Evolutionary conservation across 2,797 vertebrate genomes (phyloP).

Genomic region (Chelonia mydas): DNA sequence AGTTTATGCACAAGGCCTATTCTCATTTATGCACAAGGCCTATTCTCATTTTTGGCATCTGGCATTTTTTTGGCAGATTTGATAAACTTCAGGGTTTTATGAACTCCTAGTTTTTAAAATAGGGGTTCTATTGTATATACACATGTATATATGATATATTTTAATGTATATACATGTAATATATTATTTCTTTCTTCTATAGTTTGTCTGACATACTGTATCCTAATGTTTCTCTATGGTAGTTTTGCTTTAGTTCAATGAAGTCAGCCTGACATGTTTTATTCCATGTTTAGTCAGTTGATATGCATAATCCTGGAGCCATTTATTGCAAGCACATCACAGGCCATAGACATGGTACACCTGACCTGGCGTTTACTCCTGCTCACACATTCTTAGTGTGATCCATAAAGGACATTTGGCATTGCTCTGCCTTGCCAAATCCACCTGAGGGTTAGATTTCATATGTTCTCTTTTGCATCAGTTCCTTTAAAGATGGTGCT

Average conservation of each 20-base stretch:
- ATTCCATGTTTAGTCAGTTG: not conserved
- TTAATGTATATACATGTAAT: not conserved
- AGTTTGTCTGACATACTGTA: not conserved
- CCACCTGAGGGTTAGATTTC: constrained; percentile 73
- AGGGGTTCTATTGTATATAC: not conserved
- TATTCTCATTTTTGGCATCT: not conserved
- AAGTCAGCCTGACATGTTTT: not conserved
- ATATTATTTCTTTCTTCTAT: not conserved
- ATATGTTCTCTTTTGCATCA: constrained; percentile 65
- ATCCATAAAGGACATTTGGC: constrained; percentile 75
- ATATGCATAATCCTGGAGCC: not conserved
- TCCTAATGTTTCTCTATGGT: not conserved
- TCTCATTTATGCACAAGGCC: not conserved
- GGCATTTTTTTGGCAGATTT: not conserved
- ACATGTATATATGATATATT: not conserved
- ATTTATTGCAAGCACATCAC: constrained; percentile 40
- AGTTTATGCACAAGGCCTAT: not conserved
- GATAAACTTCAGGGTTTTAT: not conserved
- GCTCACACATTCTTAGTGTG: constrained; percentile 8
- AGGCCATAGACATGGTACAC: constrained; percentile 45
- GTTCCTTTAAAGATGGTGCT: constrained; percentile 68
- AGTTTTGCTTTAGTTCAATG: not conserved
- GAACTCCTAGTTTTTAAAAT: not conserved
- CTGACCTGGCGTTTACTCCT: constrained; percentile 67
- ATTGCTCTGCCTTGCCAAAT: constrained; percentile 71